Evolutionary conservation across 2,888 invertebrate species (phyloP), one percentile per base, ranked within the genome.

Genomic region (Yponomeuta plumbellus): DNA sequence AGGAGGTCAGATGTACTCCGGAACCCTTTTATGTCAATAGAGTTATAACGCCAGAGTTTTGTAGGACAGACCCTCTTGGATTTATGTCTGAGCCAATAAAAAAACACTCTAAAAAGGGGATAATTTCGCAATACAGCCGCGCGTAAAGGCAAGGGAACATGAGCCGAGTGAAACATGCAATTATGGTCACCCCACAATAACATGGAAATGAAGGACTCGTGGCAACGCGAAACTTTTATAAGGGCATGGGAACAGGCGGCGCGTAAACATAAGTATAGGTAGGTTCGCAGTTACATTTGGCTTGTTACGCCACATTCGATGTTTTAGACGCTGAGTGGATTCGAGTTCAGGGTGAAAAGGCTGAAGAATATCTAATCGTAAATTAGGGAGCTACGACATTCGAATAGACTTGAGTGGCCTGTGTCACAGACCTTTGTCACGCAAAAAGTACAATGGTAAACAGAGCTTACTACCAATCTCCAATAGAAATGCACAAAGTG

Each of bases 161-260:
- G 44, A 17, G 17, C 44, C 44, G 44, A 52, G 44, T 52, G 17
- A 52, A 52, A 52, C 44, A 52, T 52, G 44, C 44, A 52, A 52
- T 52, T 52, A 44, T 76, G 74, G 75, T 69, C 67, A 75, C 75
- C 80, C 74, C 73, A 76, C 76, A 75, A 69, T 76, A 77, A 75
- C 72, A 80, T 78, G 76, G 71, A 81, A 76, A 81, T 78, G 74
- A 79, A 75, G 75, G 77, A 71, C 72, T 74, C 77, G 72, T 72
- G 70, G 70, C 72, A 63, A 44, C 17, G 26, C 40, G 79, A 74
- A 80, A 80, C 71, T 81, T 79, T 75, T 72, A 72, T 71, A 71
- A 68, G 72, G 72, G 71, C 72, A 76, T 72, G 72, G 71, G 71
- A 76, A 63, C 63, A 63, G 13, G 21, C 63, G 44, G 21, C 44